phyloP scores from a whole-genome alignment of 2,888 invertebrate species.

The Hanleya hanleyi region DNA sequence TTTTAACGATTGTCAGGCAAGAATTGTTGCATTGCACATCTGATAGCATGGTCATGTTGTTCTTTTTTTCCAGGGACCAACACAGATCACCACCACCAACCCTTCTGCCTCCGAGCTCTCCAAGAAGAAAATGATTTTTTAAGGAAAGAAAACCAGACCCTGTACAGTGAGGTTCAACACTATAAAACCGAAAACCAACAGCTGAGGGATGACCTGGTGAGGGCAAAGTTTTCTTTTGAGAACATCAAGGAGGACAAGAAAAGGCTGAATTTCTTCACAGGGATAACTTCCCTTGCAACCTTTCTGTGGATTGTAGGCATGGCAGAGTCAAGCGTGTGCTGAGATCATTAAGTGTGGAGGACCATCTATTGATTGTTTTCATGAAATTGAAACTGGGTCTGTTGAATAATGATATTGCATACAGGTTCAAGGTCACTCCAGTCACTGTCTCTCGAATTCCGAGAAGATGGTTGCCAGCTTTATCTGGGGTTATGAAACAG shows the following conservation, averaged over 20 bases:
- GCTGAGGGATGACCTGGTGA: too few species aligned
- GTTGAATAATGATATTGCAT: constrained; percentile 22
- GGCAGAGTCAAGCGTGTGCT: neutral
- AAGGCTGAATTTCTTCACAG: neutral
- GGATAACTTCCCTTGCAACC: too few species aligned
- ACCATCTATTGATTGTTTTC: neutral
- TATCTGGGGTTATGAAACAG: neutral
- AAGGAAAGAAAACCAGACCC: too few species aligned
- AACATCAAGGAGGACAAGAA: neutral
- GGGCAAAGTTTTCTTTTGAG: neutral
- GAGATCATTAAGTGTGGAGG: neutral
- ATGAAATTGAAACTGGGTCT: neutral
- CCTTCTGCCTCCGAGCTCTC: too few species aligned
- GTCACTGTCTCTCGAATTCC: constrained; percentile 23
- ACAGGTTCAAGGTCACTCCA: constrained; percentile 28
- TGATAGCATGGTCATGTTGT: too few species aligned
- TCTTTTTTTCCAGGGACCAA: too few species aligned
- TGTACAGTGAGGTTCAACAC: too few species aligned
- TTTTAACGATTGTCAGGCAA: too few species aligned
- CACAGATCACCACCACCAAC: too few species aligned
- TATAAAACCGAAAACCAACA: too few species aligned
- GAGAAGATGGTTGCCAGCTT: constrained; percentile 26
- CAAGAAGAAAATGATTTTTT: too few species aligned
- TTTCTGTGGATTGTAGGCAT: neutral
- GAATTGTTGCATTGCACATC: too few species aligned